Evolutionary conservation across 2,113 vertebrate genomes (phyloP).

Genomic region (Rousettus leschenaultii): DNA sequence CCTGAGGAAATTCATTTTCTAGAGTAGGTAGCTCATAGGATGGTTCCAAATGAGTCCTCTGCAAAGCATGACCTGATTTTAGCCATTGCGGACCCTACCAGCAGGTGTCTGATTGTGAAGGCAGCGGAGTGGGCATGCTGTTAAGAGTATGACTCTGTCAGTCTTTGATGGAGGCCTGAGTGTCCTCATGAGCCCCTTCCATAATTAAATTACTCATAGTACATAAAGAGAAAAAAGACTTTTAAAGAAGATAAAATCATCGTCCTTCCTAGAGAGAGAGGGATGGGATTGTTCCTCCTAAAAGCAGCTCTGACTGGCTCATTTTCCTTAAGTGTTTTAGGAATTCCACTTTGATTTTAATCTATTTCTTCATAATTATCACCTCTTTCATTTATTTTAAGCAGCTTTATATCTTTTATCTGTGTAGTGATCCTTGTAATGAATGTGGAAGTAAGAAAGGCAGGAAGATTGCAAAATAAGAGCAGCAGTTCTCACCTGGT

Average conservation of each 20-base stretch:
- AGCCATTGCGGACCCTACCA: not conserved
- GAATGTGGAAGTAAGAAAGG: not conserved
- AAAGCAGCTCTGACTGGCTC: conserved; percentile 30
- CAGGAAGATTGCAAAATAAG: not conserved
- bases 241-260: conserved; percentile 44
- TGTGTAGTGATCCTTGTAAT: not conserved
- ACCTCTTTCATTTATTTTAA: not conserved
- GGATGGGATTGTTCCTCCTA: not conserved
- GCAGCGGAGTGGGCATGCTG: not conserved
- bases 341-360: conserved; percentile 12
- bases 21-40: not conserved
- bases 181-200: conserved; percentile 10
- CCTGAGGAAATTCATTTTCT: not conserved
- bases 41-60: not conserved
- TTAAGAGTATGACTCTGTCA: not conserved
- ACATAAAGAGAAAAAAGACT: conserved; percentile 33
- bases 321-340: conserved; percentile 17
- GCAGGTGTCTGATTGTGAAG: conserved; percentile 61
- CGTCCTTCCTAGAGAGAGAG: conserved; percentile 12
- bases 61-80: conserved; percentile 17
- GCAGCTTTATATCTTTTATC: not conserved
- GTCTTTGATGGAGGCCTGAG: conserved; percentile 42
- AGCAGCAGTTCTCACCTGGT: not conserved
- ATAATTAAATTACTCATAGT: conserved; percentile 46
- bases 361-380: not conserved